Evolutionary conservation across 64 coral and sea anemone genomes (phyloP).

Genomic region (Pocillopora damicornis): DNA sequence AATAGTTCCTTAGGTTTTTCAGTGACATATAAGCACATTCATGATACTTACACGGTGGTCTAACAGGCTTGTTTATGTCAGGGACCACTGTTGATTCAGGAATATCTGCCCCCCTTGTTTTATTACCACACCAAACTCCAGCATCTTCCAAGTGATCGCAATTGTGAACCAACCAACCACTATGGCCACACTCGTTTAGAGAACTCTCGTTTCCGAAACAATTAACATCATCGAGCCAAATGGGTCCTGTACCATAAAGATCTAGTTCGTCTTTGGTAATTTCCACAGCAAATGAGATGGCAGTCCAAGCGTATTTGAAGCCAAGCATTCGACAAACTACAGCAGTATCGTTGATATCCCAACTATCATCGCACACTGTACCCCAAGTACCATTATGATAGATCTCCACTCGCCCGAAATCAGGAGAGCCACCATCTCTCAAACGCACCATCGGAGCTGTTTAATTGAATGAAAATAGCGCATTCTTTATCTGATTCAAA

Average conservation of each 20-base stretch:
- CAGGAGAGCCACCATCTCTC: neutral
- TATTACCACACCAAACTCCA: conserved; percentile 14
- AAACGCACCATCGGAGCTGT: conserved; percentile 28
- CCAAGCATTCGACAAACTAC: conserved; percentile 35
- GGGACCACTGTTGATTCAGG: neutral
- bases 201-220: conserved; percentile 22
- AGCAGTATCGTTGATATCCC: conserved; percentile 27
- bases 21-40: too few relatives aligned
- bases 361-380: conserved; percentile 29
- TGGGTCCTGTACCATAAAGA: neutral
- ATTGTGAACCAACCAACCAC: conserved; percentile 22
- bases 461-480: neutral
- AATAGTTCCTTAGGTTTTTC: neutral
- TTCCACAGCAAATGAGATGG: neutral
- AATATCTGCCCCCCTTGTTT: neutral
- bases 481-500: too few relatives aligned
- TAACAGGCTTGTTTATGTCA: neutral
- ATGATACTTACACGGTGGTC: neutral
- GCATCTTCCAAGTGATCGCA: conserved; percentile 25
- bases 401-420: conserved; percentile 6
- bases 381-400: conserved; percentile 23
- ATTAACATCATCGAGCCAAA: conserved; percentile 31
- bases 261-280: neutral
- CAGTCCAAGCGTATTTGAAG: conserved; percentile 6
- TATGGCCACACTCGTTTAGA: conserved; percentile 11